These are phyloP conservation scores for Blastobasis lacticolella DNA, from an alignment of 2,888 invertebrate species.

Conservation along the genomic window DNA sequence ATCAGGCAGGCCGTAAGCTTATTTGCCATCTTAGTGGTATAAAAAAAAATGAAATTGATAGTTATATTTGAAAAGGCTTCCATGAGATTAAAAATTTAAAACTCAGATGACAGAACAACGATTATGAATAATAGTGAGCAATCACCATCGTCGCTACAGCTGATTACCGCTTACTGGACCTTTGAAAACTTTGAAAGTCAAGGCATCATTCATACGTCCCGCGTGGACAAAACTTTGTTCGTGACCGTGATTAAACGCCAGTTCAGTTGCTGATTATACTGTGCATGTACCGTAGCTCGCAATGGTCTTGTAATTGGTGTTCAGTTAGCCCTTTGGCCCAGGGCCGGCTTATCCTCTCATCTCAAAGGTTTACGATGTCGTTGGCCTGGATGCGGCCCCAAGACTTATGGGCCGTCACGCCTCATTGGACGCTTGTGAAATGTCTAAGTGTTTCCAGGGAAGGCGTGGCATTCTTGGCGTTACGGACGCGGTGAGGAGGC, in stretches of 20 bases:
- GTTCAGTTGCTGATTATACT: not conserved
- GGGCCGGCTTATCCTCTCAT: constrained; percentile 10
- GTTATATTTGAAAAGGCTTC: no score
- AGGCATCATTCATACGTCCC: no score
- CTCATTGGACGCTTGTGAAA: not conserved
- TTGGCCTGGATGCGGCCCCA: constrained; percentile 7
- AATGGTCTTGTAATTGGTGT: constrained; percentile 1
- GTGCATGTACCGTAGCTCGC: constrained; percentile 1
- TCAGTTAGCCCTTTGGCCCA: constrained; percentile 25
- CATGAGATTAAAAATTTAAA: no score
- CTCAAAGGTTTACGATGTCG: constrained; percentile 12
- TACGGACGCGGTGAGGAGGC: not conserved
- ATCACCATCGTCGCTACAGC: no score
- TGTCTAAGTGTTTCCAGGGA: not conserved
- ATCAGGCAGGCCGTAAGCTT: no score
- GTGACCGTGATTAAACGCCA: not conserved
- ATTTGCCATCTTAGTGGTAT: no score
- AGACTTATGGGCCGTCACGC: constrained; percentile 4
- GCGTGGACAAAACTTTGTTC: no score
- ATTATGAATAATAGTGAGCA: no score
- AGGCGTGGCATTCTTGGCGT: not conserved
- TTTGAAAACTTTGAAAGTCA: no score
- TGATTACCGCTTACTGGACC: no score
- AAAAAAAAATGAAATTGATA: no score
- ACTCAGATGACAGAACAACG: no score